These are phyloP conservation scores for Anolis sagrei DNA, from an alignment of 2,113 vertebrate species.

Conservation along the genomic window DNA sequence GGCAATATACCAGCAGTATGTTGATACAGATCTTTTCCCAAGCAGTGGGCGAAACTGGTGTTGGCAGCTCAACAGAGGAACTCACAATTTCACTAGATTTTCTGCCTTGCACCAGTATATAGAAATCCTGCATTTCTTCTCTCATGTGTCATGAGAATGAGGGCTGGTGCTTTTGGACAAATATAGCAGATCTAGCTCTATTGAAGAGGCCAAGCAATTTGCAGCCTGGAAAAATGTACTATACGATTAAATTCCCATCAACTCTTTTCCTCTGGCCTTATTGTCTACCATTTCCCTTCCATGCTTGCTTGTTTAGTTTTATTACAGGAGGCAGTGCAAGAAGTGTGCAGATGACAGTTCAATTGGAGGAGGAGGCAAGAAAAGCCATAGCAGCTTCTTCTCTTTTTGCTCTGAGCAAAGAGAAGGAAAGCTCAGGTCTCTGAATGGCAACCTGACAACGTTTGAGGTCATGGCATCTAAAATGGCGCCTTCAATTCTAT, in stretches of 20 bases:
- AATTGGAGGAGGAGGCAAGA: background rate
- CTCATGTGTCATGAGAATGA: background rate
- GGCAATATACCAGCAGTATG: slow-evolving; percentile 50
- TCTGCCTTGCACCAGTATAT: background rate
- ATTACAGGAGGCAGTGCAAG: background rate
- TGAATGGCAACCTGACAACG: background rate
- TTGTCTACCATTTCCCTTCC: background rate
- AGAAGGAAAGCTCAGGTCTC: too few species aligned
- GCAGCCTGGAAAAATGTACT: background rate
- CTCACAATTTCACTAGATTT: background rate
- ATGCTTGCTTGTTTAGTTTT: background rate
- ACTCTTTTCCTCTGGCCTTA: background rate
- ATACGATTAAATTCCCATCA: background rate
- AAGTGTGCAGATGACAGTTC: background rate
- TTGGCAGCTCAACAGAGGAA: background rate
- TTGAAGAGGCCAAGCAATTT: background rate
- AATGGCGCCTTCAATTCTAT: too few species aligned
- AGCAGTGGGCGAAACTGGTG: background rate
- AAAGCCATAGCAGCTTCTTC: background rate
- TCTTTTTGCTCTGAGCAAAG: background rate
- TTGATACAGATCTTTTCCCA: slow-evolving; percentile 13
- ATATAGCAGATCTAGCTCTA: background rate
- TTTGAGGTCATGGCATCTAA: background rate
- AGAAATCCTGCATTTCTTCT: background rate
- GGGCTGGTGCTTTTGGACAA: background rate